phyloP scores from a whole-genome alignment of 2,888 invertebrate species.

The Latheticus oryzae region DNA sequence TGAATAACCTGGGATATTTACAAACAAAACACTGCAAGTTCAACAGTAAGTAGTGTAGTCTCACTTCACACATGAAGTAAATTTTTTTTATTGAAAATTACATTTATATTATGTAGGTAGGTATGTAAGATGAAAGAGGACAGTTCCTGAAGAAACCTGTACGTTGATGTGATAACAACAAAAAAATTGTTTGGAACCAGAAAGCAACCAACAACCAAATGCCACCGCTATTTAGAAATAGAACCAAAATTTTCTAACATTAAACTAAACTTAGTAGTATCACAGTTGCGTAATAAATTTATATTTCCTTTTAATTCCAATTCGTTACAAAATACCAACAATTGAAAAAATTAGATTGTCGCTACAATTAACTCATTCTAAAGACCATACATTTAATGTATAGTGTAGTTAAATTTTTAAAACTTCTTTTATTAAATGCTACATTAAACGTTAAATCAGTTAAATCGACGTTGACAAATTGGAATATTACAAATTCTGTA shows the following conservation, averaged over 20 bases:
- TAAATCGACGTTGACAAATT: no score
- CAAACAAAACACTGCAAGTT: slow-evolving; percentile 51
- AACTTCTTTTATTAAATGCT: slow-evolving; percentile 10
- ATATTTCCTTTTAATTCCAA: slow-evolving; percentile 4
- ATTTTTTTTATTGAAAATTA: slow-evolving; percentile 44
- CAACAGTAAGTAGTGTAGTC: slow-evolving; percentile 46
- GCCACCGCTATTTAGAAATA: background rate
- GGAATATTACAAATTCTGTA: no score
- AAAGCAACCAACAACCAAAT: slow-evolving; percentile 29
- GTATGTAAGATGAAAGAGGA: slow-evolving; percentile 49
- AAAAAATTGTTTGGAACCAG: slow-evolving; percentile 11
- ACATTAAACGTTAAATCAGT: no score
- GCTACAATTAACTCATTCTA: slow-evolving; percentile 9
- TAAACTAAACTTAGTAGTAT: slow-evolving; percentile 6
- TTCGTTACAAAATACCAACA: slow-evolving; percentile 10
- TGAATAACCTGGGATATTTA: slow-evolving; percentile 50
- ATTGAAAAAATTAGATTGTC: slow-evolving; percentile 19
- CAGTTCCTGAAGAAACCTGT: slow-evolving; percentile 44
- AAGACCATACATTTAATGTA: slow-evolving; percentile 2
- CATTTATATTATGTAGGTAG: slow-evolving; percentile 47
- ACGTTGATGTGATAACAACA: slow-evolving; percentile 29
- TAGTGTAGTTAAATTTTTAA: background rate
- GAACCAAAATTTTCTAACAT: slow-evolving; percentile 2
- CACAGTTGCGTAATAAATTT: slow-evolving; percentile 20
- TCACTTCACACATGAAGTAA: slow-evolving; percentile 48